Percentiles rank a stretch among this genome's conserved stretches.
Evolutionary conservation across 2,797 vertebrate genomes (phyloP).

Genomic region (Microctenopoma stevenorrisi): DNA sequence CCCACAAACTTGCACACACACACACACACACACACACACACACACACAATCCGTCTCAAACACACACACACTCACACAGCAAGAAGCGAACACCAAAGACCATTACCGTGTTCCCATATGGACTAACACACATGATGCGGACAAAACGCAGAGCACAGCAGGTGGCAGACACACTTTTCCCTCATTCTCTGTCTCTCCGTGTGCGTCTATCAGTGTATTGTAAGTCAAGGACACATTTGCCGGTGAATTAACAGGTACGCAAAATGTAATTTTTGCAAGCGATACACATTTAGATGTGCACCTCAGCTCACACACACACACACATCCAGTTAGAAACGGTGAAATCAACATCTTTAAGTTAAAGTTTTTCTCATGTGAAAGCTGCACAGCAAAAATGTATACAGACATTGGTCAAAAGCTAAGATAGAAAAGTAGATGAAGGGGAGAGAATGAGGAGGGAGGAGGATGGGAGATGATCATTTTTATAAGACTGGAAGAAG

Average conservation of each 20-base stretch:
- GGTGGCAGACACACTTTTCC: conserved; percentile 44
- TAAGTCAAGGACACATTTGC: conserved; percentile 57
- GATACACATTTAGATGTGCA: conserved; percentile 21
- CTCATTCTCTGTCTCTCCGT: conserved; percentile 9
- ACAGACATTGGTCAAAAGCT: conserved; percentile 1
- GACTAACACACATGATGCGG: conserved; percentile 36
- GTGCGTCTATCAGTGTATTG: conserved; percentile 11
- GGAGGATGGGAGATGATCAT: conserved; percentile 2
- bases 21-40: conserved; percentile 7
- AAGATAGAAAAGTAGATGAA: conserved; percentile 31
- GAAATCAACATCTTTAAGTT: conserved; percentile 34
- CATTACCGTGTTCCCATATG: conserved; percentile 35
- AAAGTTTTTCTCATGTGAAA: conserved; percentile 9
- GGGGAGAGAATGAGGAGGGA: conserved; percentile 3
- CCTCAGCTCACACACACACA: conserved; percentile 13
- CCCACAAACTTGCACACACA: conserved; percentile 11
- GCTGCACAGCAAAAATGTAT: neutral
- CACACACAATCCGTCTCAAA: conserved; percentile 18
- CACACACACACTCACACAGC: conserved; percentile 26
- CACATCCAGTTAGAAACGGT: neutral
- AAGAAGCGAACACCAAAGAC: conserved; percentile 34
- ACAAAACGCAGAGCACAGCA: conserved; percentile 56
- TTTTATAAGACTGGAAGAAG: conserved; percentile 19
- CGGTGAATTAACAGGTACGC: conserved; percentile 50
- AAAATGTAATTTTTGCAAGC: conserved; percentile 30